These are phyloP conservation scores for Rotaria macrura DNA, from an alignment of 2,888 invertebrate species.

Conservation along the genomic window DNA sequence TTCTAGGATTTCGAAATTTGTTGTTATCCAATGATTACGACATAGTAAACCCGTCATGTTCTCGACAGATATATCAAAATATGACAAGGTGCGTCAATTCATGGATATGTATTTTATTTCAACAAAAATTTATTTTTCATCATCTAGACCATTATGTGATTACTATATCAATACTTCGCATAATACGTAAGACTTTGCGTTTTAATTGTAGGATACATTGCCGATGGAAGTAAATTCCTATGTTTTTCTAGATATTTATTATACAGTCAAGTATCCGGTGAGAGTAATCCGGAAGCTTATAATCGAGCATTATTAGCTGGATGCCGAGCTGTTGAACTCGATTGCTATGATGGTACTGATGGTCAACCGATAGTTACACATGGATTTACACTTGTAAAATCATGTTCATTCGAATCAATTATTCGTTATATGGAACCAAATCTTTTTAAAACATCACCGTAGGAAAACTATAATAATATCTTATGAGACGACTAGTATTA, in stretches of 20 bases:
- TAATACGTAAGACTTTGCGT: not conserved
- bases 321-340: constrained; percentile 14
- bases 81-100: not conserved
- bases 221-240: too few relatives aligned
- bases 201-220: too few relatives aligned
- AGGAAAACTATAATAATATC: too few relatives aligned
- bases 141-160: not conserved
- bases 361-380: not conserved
- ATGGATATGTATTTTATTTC: not conserved
- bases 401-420: constrained; percentile 16
- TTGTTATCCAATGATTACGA: not conserved
- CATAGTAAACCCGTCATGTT: not conserved
- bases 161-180: constrained; percentile 1
- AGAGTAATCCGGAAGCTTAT: constrained; percentile 10
- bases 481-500: not conserved
- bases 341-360: not conserved
- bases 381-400: not conserved
- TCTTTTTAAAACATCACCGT: constrained; percentile 1
- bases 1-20: not conserved
- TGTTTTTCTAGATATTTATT: not conserved
- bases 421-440: not conserved
- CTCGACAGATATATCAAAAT: not conserved
- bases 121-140: not conserved
- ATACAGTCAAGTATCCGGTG: not conserved
- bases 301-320: not conserved